Base-by-base conservation (phyloP, 2,113 vertebrate genomes). In the Jacana jacana region DNA sequence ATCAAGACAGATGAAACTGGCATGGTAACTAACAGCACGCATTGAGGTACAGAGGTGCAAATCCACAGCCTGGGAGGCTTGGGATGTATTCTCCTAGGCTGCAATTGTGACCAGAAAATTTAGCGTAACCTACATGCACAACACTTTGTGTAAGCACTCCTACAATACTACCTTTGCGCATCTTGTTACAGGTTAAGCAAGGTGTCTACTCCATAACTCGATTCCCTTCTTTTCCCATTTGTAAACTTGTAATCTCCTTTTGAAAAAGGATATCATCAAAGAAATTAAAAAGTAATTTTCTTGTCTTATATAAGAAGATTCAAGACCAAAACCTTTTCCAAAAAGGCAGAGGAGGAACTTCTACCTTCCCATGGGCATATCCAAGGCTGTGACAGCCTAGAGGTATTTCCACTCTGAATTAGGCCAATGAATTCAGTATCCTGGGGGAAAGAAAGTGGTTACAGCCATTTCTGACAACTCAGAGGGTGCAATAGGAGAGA, bases 21-120 rank as follows among this genome's bases (percentile, higher is more conserved):
- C 7, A 0, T 8, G 11, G 7, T 6, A 69, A 55, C 30, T 31
- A 40, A 10, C 44, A 77, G 9, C 1, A n/a, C 3, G 2, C 7
- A 8, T 9, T 3, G 3, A 71, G 35, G 23, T 24, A 83, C 30
- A 85, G 25, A 35, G 35, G 15, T 23, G 33, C 20, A 69, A 71
- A 40, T 39, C 11, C 52, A 42, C 23, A 9, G 61, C 39, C 54
- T 71, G 18, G 39, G 33, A 70, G 11, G 14, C 33, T 73, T 49
- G 7, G 35, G 14, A 40, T 52, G 8, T n/a, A 3, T 40, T 60
- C 33, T 61, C 14, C 14, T 16, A 39, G 35, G 24, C 39, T 58
- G 37, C 18, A 63, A 31, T 15, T 7, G 6, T 13, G 11, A 35
- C n/a, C 20, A 37, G 68, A 24, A 77, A 80, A 46, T 18, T 13